These are phyloP conservation scores for Caenorhabditis tropicalis DNA, from an alignment of 1,140 invertebrate genomes.

Conservation along the genomic window DNA sequence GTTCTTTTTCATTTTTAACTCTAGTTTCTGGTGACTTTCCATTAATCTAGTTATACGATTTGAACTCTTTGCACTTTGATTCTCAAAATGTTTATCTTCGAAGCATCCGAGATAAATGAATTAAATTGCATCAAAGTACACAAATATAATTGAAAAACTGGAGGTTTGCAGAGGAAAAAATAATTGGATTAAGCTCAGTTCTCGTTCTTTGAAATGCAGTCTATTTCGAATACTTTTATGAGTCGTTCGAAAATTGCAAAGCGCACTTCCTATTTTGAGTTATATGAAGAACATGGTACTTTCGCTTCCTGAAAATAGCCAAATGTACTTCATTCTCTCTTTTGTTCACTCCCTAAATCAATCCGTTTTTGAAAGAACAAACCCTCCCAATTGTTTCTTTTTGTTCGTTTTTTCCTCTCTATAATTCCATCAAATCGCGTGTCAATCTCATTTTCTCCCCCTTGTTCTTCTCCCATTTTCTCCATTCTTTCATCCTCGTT, in stretches of 20 bases:
- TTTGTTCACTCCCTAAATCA: not conserved
- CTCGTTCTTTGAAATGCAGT: no score
- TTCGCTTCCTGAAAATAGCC: not conserved
- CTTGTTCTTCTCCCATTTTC: not conserved
- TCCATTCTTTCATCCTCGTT: not conserved
- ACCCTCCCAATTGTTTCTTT: not conserved
- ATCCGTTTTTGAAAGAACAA: not conserved
- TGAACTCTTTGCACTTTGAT: not conserved
- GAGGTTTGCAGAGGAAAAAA: no score
- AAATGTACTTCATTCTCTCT: not conserved
- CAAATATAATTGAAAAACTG: no score
- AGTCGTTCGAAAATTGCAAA: no score
- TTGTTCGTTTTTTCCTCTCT: not conserved
- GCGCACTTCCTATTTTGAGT: no score
- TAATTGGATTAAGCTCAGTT: no score
- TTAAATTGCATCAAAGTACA: no score
- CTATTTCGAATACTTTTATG: no score
- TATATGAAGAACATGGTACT: no score
- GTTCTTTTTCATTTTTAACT: not conserved
- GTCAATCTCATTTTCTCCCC: not conserved
- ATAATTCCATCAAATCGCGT: constrained; percentile 40
- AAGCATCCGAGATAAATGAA: not conserved
- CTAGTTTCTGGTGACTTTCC: not conserved
- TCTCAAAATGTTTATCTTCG: not conserved
- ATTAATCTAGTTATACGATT: not conserved